Conservation (phyloP, 2,113 vertebrate genomes). For the Neofelis nebulosa region DNA sequence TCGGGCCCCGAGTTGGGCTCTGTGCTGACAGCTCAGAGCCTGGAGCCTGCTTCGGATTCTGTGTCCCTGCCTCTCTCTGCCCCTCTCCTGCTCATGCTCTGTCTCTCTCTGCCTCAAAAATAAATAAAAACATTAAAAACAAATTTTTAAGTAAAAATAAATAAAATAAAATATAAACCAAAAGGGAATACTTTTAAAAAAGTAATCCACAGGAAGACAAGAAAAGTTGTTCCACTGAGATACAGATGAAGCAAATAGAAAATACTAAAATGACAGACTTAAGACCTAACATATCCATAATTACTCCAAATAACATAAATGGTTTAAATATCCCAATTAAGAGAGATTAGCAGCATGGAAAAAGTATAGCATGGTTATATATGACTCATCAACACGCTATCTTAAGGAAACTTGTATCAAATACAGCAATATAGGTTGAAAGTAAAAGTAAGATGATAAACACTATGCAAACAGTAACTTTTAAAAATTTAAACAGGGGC, state of each 20-base stretch:
- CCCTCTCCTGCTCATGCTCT: no score
- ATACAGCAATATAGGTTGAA: not conserved
- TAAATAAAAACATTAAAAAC: no score
- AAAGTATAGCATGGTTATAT: not conserved
- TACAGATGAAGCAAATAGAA: not conserved
- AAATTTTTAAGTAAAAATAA: no score
- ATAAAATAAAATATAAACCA: not conserved
- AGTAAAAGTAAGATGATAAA: not conserved
- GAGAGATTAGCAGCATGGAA: not conserved
- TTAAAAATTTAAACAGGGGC: not conserved
- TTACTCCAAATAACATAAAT: not conserved
- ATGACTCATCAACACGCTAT: not conserved
- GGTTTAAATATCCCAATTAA: not conserved
- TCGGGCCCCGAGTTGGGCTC: no score
- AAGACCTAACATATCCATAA: not conserved
- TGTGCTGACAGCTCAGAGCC: no score
- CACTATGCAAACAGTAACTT: not conserved
- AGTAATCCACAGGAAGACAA: not conserved
- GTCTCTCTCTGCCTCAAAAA: no score
- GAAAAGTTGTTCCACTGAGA: not conserved
- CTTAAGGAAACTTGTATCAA: not conserved
- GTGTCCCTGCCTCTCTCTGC: no score
- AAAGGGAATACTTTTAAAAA: not conserved
- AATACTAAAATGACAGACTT: not conserved
- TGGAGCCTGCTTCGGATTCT: no score